Evolutionary conservation across 2,888 invertebrate species (phyloP).

Genomic region (Leucoptera coffeella): DNA sequence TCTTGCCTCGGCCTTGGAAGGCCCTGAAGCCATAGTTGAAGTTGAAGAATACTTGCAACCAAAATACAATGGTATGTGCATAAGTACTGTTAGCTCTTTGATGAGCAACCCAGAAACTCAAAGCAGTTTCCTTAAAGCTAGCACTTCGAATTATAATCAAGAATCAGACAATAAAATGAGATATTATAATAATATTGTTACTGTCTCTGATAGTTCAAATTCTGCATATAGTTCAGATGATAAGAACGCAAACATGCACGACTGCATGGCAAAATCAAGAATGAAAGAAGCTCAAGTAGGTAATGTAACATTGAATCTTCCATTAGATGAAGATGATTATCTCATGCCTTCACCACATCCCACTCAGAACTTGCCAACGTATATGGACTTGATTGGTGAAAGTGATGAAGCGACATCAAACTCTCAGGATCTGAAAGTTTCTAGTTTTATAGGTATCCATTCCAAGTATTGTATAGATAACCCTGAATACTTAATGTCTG

Average conservation of each 20-base stretch:
- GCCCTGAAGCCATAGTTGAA: constrained; percentile 74
- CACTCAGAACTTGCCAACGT: constrained; percentile 61
- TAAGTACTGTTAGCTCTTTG: constrained; percentile 19
- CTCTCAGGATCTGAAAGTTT: constrained; percentile 39
- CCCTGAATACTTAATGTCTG: constrained; percentile 84
- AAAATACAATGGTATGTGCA: constrained; percentile 53
- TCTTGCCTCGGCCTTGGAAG: constrained; percentile 69
- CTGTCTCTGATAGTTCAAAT: constrained; percentile 42
- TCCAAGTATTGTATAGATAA: constrained; percentile 76
- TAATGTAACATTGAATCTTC: constrained; percentile 74
- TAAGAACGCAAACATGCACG: constrained; percentile 53
- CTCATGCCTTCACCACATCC: constrained; percentile 86
- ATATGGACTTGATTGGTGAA: constrained; percentile 87
- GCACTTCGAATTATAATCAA: constrained; percentile 42
- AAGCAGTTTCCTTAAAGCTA: constrained; percentile 31
- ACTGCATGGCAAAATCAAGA: constrained; percentile 56
- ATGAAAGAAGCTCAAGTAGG: constrained; percentile 75
- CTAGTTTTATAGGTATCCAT: constrained; percentile 50
- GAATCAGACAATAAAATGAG: constrained; percentile 50
- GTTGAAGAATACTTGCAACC: constrained; percentile 91
- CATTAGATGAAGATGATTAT: constrained; percentile 94
- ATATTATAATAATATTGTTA: constrained; percentile 38
- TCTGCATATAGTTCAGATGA: constrained; percentile 78
- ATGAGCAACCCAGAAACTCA: constrained; percentile 31
- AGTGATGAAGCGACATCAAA: constrained; percentile 25